A percentile compares a stretch with the other conserved stretches of the same genome.
Evolutionary conservation across 2,113 vertebrate genomes (phyloP).

Genomic region (Plestiodon gilberti): DNA sequence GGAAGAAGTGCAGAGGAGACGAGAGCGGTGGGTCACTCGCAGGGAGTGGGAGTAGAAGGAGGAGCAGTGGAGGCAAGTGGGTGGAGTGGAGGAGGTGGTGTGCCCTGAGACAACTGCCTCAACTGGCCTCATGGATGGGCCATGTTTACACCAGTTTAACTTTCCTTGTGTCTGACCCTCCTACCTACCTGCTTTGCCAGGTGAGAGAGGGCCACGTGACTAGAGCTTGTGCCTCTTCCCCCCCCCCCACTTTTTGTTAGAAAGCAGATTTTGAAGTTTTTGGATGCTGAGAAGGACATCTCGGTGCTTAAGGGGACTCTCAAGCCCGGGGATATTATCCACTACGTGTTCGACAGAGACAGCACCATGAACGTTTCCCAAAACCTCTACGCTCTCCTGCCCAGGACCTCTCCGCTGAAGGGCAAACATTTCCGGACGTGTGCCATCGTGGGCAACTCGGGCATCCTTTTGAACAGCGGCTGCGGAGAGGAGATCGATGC

Average conservation of each 20-base stretch:
- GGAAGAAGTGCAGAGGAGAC: too few species aligned
- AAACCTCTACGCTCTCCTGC: conserved; percentile 92
- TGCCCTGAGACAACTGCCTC: too few species aligned
- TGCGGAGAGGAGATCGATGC: conserved; percentile 92
- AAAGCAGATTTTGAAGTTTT: conserved; percentile 92
- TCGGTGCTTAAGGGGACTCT: conserved; percentile 93
- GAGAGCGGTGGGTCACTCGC: too few species aligned
- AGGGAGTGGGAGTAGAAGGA: too few species aligned
- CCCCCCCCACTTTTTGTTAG: conserved; percentile 68
- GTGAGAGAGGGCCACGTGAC: background rate
- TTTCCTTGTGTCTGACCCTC: background rate
- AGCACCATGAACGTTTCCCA: conserved; percentile 95
- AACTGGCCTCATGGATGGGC: too few species aligned
- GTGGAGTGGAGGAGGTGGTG: too few species aligned
- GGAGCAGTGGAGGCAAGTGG: too few species aligned
- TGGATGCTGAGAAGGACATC: conserved; percentile 95
- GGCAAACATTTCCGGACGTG: conserved; percentile 89
- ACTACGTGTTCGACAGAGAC: conserved; percentile 94
- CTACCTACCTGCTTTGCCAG: too few species aligned
- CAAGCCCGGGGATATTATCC: conserved; percentile 92
- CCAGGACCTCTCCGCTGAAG: conserved; percentile 88
- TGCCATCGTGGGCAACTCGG: conserved; percentile 95
- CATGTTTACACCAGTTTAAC: background rate
- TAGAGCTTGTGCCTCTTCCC: background rate
- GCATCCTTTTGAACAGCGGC: conserved; percentile 92